Percentiles rank a stretch among this genome's conserved stretches.
Evolutionary conservation across 2,113 vertebrate genomes (phyloP).

Genomic region (Verasper variegatus): DNA sequence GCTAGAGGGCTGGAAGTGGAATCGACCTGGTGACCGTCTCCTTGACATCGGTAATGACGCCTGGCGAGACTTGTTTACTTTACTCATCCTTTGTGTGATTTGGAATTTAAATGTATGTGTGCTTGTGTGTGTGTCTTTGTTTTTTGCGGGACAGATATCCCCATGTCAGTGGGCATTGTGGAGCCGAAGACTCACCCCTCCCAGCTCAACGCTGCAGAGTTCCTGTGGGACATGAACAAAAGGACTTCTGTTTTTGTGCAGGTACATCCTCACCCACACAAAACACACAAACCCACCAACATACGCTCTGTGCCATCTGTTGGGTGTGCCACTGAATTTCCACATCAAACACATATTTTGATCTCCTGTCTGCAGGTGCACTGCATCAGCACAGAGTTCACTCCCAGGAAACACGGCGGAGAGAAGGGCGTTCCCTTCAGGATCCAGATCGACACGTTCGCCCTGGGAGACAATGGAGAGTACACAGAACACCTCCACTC

Average conservation of each 20-base stretch:
- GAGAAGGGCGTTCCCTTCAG: constrained; percentile 98
- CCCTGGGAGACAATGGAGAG: constrained; percentile 89
- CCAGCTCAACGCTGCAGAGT: constrained; percentile 97
- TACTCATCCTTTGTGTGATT: constrained; percentile 16
- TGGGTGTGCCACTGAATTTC: constrained; percentile 16
- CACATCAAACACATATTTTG: constrained; percentile 41
- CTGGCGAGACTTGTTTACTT: constrained; percentile 21
- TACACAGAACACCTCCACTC: constrained; percentile 97
- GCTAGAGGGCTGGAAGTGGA: constrained; percentile 98
- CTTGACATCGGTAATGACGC: constrained; percentile 92
- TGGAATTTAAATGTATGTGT: constrained; percentile 20
- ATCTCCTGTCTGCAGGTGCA: constrained; percentile 86
- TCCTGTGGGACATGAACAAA: constrained; percentile 96
- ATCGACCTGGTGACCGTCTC: constrained; percentile 95
- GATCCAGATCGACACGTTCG: constrained; percentile 96
- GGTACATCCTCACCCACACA: constrained; percentile 76
- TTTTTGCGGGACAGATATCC: constrained; percentile 87
- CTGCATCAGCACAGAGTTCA: constrained; percentile 99
- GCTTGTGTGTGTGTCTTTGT: constrained; percentile 22
- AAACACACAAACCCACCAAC: neutral
- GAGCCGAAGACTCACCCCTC: constrained; percentile 95
- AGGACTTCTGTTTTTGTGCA: constrained; percentile 97
- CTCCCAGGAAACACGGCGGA: constrained; percentile 96
- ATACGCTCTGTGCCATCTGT: constrained; percentile 6
- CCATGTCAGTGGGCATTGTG: constrained; percentile 97